Conservation (phyloP, 2,888 invertebrate genomes). For the Morpho deidamia region DNA sequence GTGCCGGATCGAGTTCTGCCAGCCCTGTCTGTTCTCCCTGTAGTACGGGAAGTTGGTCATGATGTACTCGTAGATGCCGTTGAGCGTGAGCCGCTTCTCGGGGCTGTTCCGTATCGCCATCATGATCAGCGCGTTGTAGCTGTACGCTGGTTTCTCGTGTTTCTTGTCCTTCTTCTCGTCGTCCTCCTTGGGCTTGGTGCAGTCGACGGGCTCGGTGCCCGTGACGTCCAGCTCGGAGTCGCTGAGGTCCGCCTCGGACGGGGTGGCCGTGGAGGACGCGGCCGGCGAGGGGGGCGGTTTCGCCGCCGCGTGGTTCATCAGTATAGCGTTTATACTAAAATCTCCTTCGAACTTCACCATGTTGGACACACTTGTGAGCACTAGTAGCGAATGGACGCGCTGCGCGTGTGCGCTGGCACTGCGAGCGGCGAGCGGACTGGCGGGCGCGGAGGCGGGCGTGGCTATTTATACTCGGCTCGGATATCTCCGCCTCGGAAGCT, state of each 20-base stretch:
- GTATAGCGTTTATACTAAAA: constrained; percentile 89
- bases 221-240: constrained; percentile 88
- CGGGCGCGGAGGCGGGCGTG: constrained; percentile 63
- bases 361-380: constrained; percentile 49
- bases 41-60: constrained; percentile 99
- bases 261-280: constrained; percentile 57
- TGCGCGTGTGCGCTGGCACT: constrained; percentile 50
- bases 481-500: constrained; percentile 50
- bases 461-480: constrained; percentile 48
- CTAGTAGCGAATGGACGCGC: constrained; percentile 25
- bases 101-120: constrained; percentile 98
- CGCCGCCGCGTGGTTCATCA: constrained; percentile 77
- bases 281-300: constrained; percentile 66
- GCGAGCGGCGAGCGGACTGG: constrained; percentile 63
- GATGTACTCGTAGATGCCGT: constrained; percentile 99
- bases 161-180: constrained; percentile 76
- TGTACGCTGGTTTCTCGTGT: constrained; percentile 97
- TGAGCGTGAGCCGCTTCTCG: constrained; percentile 94
- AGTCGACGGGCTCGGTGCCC: constrained; percentile 86
- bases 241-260: constrained; percentile 65
- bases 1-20: constrained; percentile 99
- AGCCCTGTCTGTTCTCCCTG: constrained; percentile 97
- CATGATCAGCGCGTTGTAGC: constrained; percentile 99
- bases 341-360: constrained; percentile 82
- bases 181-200: constrained; percentile 75